Base-by-base conservation (phyloP, 2,888 invertebrate genomes). In the Drosophila bunnanda region DNA sequence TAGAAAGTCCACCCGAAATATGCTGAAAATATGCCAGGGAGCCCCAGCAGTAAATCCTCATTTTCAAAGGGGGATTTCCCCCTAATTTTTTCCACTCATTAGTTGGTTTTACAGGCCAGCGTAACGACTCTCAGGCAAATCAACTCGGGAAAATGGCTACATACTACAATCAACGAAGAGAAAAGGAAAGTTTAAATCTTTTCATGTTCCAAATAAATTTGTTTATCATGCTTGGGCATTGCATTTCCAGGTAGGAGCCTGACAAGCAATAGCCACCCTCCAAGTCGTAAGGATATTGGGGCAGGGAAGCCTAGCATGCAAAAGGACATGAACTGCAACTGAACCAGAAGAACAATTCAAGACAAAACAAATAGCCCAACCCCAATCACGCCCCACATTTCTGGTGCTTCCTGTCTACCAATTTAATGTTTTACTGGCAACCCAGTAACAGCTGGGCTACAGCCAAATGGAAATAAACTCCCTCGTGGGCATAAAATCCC, bases 1-100 rank as follows among this genome's bases (percentile, higher is more conserved):
- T 67, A 79, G 64, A 50, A 66, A 50, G 25, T 68, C 66, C 65
- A 50, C 70, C 74, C 69, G 54, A 75, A 69, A 71, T 52, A 73
- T 75, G 54, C 50, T 22, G 32, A 50, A 82, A 79, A 77, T 84
- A 87, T 83, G 74, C 67, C 61, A 69, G 65, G 73, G 73, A 69
- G 76, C 70, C 69, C 67, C 34, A 56, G 52, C 36, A 34, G n/a
- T 32, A 36, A 59, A 34, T 13, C 32, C 10, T 8, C 60, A 32
- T 20, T 50, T 28, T 22, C 22, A 20, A 36, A 53, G 22, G 53
- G 32, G 30, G 22, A 13, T 30, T 22, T 25, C 50, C 32, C 32
- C 20, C 13, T 17, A 43, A n/a, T 38, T 30, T 39, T 43, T 32
- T 12, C 5, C 61, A 6, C 22, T 36, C 50, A 25, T 32, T 71